Evolutionary conservation across 2,888 invertebrate genomes (phyloP).

Genomic region (Cephus runcator): DNA sequence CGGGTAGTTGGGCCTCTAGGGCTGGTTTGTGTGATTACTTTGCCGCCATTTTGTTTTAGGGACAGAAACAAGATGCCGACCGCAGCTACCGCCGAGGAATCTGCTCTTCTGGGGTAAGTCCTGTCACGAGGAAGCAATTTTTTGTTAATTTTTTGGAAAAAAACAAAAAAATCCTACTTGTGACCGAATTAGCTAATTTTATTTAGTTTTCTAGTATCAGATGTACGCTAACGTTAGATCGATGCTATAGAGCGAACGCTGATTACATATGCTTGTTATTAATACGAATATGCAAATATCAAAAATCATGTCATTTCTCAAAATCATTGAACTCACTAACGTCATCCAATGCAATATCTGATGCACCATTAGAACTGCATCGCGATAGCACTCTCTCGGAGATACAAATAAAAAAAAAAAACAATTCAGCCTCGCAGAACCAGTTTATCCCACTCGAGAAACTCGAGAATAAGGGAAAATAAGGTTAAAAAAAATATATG

Average conservation of each 20-base stretch:
- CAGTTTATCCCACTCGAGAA: neutral
- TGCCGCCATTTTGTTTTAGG: constrained; percentile 64
- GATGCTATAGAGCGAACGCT: neutral
- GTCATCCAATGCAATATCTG: neutral
- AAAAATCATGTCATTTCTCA: neutral
- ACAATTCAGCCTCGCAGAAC: neutral
- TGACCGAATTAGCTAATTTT: neutral
- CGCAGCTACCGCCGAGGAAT: constrained; percentile 81
- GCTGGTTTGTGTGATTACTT: constrained; percentile 58
- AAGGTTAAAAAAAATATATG: neutral
- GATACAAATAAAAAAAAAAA: neutral
- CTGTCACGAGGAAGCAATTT: constrained; percentile 9
- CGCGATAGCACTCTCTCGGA: no score
- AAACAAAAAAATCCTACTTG: neutral
- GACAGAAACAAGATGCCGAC: constrained; percentile 74
- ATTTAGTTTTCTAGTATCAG: neutral
- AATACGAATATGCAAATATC: neutral
- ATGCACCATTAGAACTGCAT: neutral
- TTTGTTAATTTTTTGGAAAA: neutral
- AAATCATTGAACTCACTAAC: neutral
- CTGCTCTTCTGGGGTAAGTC: constrained; percentile 88
- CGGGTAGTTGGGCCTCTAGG: constrained; percentile 42
- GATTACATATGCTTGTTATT: neutral
- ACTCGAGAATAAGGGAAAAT: neutral
- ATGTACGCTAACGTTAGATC: neutral